Base-by-base conservation (phyloP, 2,113 vertebrate genomes). In the Labeo rohita region DNA sequence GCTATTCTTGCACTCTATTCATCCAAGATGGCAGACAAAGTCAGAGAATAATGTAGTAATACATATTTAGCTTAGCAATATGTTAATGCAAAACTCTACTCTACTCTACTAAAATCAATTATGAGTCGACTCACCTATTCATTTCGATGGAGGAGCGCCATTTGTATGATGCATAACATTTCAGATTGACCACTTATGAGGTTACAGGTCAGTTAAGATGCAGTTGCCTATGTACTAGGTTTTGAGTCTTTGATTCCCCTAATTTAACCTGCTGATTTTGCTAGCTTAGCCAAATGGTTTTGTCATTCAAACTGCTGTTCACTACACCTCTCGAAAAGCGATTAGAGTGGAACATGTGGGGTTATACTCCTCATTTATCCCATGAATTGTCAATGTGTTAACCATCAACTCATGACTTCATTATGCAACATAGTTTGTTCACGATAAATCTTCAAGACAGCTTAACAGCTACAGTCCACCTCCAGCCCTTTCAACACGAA, bases 371-470 rank as follows among this genome's bases (percentile, higher is more conserved):
- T n/a, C 10, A 39, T 70, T 50, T 50, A 54, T 82, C 4, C 39
- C 43, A 12, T 65, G 79, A 66, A 66, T 66, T 68, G 43, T 81
- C 61, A 66, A 66, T 34, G 61, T 80, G 59, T 65, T 65, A 65
- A 66, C 65, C 47, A 50, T 70, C 80, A 28, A 68, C 63, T 70
- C 28, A 21, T n/a, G 45, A 82, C 80, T 70, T 52, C 0, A n/a
- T 70, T 61, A 80, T 10, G 39, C 8, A 61, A 45, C 49, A 61
- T 50, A 70, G 36, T 78, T 78, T 79, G 36, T 52, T 54, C n/a
- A 47, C 8, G 10, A 54, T 79, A 47, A 70, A 73, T 85, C 84
- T 56, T 61, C 50, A 59, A 59, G 21, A 70, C 84, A 59, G 63
- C 23, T 50, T 39, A 52, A 63, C 3, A 3, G 7, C 56, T 45